phyloP scores from a whole-genome alignment of 1,140 invertebrate species.

The Trichogramma pretiosum region DNA sequence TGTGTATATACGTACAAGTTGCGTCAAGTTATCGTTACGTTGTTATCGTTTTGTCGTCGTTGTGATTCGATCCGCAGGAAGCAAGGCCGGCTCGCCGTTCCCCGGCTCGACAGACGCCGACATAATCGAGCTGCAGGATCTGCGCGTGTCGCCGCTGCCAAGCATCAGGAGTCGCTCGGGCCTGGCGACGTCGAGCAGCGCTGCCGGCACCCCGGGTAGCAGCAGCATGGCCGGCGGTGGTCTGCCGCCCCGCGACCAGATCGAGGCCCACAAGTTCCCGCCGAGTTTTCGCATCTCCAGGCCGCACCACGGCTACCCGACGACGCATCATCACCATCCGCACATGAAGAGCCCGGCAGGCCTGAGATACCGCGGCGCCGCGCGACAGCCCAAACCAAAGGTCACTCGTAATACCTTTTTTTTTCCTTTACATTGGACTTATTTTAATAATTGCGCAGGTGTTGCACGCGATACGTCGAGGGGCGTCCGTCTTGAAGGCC shows the following conservation, averaged over 20 bases:
- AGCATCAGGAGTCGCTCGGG: slow-evolving; percentile 56
- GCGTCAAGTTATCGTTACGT: no score
- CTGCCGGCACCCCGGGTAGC: slow-evolving; percentile 21
- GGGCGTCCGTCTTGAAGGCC: slow-evolving; percentile 67
- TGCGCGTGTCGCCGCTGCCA: slow-evolving; percentile 73
- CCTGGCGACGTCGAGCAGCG: slow-evolving; percentile 23
- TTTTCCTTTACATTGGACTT: neutral
- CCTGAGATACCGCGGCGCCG: slow-evolving; percentile 52
- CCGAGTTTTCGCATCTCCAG: slow-evolving; percentile 71
- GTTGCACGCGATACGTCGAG: slow-evolving; percentile 65
- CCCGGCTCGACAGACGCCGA: slow-evolving; percentile 39
- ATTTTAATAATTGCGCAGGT: slow-evolving; percentile 41
- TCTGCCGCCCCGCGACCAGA: slow-evolving; percentile 25
- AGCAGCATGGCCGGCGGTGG: neutral
- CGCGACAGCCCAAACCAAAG: slow-evolving; percentile 42
- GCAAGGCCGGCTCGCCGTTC: slow-evolving; percentile 39
- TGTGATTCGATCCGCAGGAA: slow-evolving; percentile 31
- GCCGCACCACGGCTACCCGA: slow-evolving; percentile 43
- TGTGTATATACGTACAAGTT: neutral
- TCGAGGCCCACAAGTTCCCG: slow-evolving; percentile 62
- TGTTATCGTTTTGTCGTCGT: no score
- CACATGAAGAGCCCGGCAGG: slow-evolving; percentile 32
- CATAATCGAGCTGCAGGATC: slow-evolving; percentile 68
- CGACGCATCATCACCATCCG: slow-evolving; percentile 32
- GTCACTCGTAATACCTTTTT: slow-evolving; percentile 18